Evolutionary conservation across 2,113 vertebrate species (phyloP).

Genomic region (Nycticryphes semicollaris): DNA sequence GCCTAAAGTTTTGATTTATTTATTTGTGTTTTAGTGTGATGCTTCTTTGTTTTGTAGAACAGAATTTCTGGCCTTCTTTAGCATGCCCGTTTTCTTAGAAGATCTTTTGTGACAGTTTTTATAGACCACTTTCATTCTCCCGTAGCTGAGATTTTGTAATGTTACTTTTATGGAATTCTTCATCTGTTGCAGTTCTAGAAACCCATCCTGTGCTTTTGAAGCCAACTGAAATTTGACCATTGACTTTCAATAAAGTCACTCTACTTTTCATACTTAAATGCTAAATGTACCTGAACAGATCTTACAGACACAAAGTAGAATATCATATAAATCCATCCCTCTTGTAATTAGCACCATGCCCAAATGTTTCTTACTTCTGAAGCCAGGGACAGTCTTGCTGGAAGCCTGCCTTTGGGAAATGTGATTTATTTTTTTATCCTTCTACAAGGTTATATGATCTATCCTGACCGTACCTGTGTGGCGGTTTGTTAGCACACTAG

Average conservation of each 20-base stretch:
- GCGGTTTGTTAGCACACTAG: background rate
- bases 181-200: background rate
- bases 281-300: slow-evolving; percentile 3
- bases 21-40: background rate
- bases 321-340: background rate
- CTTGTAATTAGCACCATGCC: background rate
- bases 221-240: background rate
- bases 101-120: background rate
- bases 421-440: background rate
- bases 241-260: slow-evolving; percentile 2
- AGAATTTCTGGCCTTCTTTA: background rate
- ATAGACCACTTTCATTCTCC: background rate
- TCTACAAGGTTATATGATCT: background rate
- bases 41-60: background rate
- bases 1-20: background rate
- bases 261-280: slow-evolving; percentile 3
- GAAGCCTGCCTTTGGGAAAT: background rate
- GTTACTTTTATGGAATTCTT: background rate
- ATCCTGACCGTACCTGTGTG: background rate
- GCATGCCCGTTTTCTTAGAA: background rate
- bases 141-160: background rate
- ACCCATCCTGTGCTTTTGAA: background rate
- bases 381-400: background rate
- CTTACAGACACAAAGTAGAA: background rate
- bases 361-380: background rate